Evolutionary conservation across 2,888 invertebrate species (phyloP).

Genomic region (Drosophila falleni): DNA sequence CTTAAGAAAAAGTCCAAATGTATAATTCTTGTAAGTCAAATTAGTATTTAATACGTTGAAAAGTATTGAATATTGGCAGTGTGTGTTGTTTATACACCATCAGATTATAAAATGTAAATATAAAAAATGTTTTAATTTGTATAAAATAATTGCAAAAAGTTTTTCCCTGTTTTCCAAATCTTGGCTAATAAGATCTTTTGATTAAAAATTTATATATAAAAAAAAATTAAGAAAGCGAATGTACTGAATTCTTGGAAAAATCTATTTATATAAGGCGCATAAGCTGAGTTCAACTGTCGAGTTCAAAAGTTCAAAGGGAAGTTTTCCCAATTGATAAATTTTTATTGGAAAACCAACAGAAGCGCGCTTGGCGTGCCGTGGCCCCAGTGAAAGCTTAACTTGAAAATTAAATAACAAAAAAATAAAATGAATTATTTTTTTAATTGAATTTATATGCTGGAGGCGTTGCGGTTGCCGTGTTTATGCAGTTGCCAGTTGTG

Average conservation of each 20-base stretch:
- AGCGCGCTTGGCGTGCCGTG: neutral
- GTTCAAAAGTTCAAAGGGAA: conserved; percentile 3
- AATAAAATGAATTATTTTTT: conserved; percentile 43
- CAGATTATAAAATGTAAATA: no score
- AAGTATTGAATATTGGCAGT: no score
- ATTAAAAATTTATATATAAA: conserved; percentile 4
- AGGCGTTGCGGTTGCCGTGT: conserved; percentile 50
- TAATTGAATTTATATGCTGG: conserved; percentile 64
- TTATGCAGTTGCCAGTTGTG: conserved; percentile 64
- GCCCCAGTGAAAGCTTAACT: conserved; percentile 9
- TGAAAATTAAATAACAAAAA: conserved; percentile 7
- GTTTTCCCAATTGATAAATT: conserved; percentile 21
- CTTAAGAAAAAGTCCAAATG: no score
- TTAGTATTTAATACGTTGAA: no score
- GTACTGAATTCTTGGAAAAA: conserved; percentile 3
- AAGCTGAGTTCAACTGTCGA: neutral
- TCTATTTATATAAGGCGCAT: neutral
- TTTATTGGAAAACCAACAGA: conserved; percentile 22
- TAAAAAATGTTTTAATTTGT: no score
- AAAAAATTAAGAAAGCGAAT: neutral
- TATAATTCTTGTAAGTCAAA: no score
- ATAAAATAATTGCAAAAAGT: no score
- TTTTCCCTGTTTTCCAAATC: no score
- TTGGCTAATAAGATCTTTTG: neutral
- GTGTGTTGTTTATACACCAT: no score